Conservation (phyloP, 2,113 vertebrate species). For the Athene noctua region DNA sequence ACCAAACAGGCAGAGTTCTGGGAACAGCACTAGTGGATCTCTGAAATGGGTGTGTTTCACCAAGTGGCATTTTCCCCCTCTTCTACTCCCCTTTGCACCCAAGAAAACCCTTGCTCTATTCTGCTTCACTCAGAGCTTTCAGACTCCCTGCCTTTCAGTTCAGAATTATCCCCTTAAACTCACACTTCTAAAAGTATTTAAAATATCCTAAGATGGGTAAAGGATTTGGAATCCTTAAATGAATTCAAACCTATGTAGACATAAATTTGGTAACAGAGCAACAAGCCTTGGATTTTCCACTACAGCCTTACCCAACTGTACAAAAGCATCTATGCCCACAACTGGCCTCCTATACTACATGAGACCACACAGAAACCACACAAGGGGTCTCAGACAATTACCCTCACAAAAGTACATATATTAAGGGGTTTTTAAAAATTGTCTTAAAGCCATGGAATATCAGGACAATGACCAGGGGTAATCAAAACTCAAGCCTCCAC, state of each 20-base stretch:
- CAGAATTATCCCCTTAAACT: neutral
- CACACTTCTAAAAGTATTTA: neutral
- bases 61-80: neutral
- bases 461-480: conserved; percentile 13
- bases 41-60: neutral
- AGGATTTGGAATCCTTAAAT: neutral
- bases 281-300: neutral
- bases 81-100: neutral
- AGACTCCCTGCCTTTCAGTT: neutral
- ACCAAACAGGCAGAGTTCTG: neutral
- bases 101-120: neutral
- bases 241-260: neutral
- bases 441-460: conserved; percentile 3
- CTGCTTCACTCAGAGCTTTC: neutral
- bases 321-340: neutral
- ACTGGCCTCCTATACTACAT: neutral
- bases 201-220: neutral
- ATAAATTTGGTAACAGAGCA: neutral
- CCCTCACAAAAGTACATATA: neutral
- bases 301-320: neutral
- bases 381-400: neutral
- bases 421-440: neutral
- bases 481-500: conserved; percentile 22
- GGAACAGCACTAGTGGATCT: neutral
- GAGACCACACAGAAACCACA: conserved; percentile 14